Percentiles rank a stretch among this genome's conserved stretches.
Evolutionary conservation across 2,113 vertebrate species (phyloP).

Genomic region (Lagenorhynchus albirostris): DNA sequence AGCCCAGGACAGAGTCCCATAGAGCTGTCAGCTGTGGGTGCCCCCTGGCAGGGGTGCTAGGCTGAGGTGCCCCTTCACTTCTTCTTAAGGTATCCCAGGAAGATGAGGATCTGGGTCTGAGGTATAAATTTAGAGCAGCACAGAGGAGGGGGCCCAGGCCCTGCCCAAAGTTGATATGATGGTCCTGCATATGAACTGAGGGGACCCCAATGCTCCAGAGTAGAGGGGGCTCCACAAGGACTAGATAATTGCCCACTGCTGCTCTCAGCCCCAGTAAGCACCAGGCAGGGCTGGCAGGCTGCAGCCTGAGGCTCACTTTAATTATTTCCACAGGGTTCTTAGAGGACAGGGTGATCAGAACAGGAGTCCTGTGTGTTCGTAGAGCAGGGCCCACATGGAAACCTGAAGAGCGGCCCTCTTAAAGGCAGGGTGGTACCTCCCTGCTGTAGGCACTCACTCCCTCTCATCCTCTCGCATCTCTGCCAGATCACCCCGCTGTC

Average conservation of each 20-base stretch:
- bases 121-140: neutral
- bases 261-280: neutral
- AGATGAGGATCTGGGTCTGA: neutral
- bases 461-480: neutral
- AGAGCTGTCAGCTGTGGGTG: neutral
- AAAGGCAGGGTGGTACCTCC: neutral
- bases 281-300: neutral
- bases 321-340: neutral
- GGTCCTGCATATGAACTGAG: neutral
- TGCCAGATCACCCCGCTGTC: neutral
- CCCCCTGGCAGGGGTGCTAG: neutral
- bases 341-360: neutral
- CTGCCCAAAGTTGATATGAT: neutral
- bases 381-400: neutral
- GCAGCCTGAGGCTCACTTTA: neutral
- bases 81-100: neutral
- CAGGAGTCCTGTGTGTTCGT: neutral
- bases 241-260: neutral
- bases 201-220: neutral
- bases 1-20: neutral
- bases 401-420: neutral
- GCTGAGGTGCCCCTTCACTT: neutral
- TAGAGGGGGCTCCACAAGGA: neutral
- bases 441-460: neutral
- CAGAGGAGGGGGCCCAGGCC: accelerated